phyloP scores from a whole-genome alignment of 2,113 vertebrate genomes.

The Catharus bicknelli region DNA sequence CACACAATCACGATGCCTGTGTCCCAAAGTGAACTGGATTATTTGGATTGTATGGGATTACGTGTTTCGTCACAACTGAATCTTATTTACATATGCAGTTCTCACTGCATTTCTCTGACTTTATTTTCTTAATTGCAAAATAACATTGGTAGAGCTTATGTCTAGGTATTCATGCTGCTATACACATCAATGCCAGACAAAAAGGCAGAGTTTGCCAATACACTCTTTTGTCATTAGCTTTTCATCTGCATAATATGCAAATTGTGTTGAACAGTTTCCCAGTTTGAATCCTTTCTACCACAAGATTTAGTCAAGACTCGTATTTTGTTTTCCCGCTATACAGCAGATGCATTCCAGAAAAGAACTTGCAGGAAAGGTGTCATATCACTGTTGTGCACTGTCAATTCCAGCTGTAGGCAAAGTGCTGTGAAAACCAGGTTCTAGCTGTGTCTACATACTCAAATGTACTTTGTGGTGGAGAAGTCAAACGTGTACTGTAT shows the following conservation, averaged over 20 bases:
- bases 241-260: constrained; percentile 76
- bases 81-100: constrained; percentile 42
- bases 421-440: constrained; percentile 32
- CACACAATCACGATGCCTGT: background rate
- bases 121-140: constrained; percentile 68
- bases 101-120: constrained; percentile 42
- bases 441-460: background rate
- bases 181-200: constrained; percentile 54
- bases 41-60: constrained; percentile 14
- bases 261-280: constrained; percentile 58
- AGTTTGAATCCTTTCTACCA: constrained; percentile 60
- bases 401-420: constrained; percentile 46
- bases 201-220: constrained; percentile 68
- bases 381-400: background rate
- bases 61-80: constrained; percentile 1
- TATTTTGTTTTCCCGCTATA: constrained; percentile 63
- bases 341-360: constrained; percentile 64
- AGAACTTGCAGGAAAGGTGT: constrained; percentile 61
- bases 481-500: background rate
- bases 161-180: constrained; percentile 57
- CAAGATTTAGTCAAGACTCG: constrained; percentile 63
- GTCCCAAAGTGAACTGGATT: constrained; percentile 52
- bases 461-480: background rate
- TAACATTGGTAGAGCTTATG: constrained; percentile 66
- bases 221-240: constrained; percentile 71